Conservation (phyloP, 1,140 invertebrate genomes). For the Saccostrea cuccullata region DNA sequence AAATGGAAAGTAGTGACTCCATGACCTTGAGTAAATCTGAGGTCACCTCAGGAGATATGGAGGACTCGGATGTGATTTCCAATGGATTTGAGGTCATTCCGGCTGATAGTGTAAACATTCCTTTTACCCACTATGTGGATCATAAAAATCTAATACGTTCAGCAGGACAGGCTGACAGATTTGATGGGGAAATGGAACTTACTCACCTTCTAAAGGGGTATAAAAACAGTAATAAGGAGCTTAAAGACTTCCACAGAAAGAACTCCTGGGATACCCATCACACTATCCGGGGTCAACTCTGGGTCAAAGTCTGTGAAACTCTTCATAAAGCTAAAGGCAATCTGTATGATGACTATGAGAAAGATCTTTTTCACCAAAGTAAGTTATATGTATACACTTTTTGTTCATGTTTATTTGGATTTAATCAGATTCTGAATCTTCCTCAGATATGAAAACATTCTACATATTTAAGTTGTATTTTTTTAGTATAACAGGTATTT, state of each 20-base stretch:
- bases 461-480: no score
- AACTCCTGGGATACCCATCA: background rate
- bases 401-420: background rate
- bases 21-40: background rate
- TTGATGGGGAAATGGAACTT: background rate
- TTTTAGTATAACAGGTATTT: no score
- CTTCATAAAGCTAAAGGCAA: conserved; percentile 28
- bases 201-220: background rate
- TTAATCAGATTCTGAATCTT: no score
- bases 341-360: conserved; percentile 19
- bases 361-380: conserved; percentile 33
- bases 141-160: background rate
- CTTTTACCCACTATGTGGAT: conserved; percentile 28
- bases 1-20: background rate
- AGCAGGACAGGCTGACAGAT: background rate
- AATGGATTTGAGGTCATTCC: conserved; percentile 2
- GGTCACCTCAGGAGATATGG: background rate
- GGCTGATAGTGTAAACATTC: background rate
- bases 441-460: no score
- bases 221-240: background rate
- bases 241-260: background rate
- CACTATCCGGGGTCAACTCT: background rate
- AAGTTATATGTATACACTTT: background rate
- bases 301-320: conserved; percentile 10
- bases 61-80: background rate